Conservation (phyloP, 2,797 vertebrate species). For the Calcarius lapponicus region DNA sequence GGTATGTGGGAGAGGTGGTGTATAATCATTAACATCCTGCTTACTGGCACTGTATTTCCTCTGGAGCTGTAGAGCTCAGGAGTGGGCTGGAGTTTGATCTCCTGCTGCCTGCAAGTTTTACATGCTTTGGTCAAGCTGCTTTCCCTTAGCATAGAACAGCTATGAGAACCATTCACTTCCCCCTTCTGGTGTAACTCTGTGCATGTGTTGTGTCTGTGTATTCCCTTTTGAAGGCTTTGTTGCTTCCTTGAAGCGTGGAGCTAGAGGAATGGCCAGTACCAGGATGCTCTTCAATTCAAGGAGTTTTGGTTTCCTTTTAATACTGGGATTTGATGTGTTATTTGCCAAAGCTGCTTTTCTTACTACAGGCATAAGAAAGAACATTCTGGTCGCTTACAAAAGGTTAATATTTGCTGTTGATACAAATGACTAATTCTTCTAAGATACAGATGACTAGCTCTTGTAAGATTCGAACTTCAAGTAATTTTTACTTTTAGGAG, state of each 20-base stretch:
- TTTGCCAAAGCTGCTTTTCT: background rate
- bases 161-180: background rate
- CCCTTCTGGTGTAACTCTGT: background rate
- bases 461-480: background rate
- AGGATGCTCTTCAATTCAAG: background rate
- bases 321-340: background rate
- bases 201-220: background rate
- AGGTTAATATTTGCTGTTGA: background rate
- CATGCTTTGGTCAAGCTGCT: background rate
- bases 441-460: background rate
- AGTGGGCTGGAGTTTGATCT: background rate
- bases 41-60: background rate
- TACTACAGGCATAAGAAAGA: background rate
- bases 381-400: background rate
- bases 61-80: background rate
- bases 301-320: background rate
- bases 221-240: background rate
- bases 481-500: background rate
- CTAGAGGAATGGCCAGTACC: background rate
- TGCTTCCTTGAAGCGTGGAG: background rate
- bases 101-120: background rate
- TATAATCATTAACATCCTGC: background rate
- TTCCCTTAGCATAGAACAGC: background rate
- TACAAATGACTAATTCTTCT: background rate
- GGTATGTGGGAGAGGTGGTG: background rate